These are phyloP conservation scores for Cercopithecus petaurista DNA, from an alignment of 2,797 vertebrate species.

Conservation along the genomic window DNA sequence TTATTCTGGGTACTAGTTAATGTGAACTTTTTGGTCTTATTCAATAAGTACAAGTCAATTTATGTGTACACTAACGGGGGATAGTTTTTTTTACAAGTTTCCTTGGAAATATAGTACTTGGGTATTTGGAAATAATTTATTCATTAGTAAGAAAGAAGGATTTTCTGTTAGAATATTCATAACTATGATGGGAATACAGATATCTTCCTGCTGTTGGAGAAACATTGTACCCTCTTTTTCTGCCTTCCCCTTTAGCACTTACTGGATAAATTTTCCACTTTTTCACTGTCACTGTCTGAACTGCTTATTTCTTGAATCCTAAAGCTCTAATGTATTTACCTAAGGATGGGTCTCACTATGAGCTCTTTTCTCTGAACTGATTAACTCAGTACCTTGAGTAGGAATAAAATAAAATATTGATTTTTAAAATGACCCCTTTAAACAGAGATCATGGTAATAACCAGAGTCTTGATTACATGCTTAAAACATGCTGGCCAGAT, in stretches of 20 bases:
- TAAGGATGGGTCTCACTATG: not conserved
- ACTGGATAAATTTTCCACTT: not conserved
- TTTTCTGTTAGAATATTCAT: slow-evolving; percentile 70
- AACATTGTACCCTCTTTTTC: not conserved
- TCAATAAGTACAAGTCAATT: slow-evolving; percentile 67
- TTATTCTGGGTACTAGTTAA: slow-evolving; percentile 72
- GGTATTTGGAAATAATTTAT: slow-evolving; percentile 30
- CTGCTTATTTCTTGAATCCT: not conserved
- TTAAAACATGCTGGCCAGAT: not conserved
- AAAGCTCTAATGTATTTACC: not conserved
- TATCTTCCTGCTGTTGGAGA: not conserved
- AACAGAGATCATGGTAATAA: not conserved
- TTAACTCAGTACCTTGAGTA: not conserved
- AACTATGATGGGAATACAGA: not conserved
- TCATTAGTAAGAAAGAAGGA: slow-evolving; percentile 71
- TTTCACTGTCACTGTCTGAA: not conserved
- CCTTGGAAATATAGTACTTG: slow-evolving; percentile 74
- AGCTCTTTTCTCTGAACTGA: not conserved
- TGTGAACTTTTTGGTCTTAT: not conserved
- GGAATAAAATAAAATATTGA: not conserved
- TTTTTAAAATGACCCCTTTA: slow-evolving; percentile 28
- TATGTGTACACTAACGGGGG: slow-evolving; percentile 66
- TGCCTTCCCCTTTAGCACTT: not conserved
- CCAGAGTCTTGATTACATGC: not conserved
- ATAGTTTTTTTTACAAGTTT: slow-evolving; percentile 72